These are phyloP conservation scores for Apantesis nais DNA, from an alignment of 2,888 invertebrate genomes.

Conservation along the genomic window DNA sequence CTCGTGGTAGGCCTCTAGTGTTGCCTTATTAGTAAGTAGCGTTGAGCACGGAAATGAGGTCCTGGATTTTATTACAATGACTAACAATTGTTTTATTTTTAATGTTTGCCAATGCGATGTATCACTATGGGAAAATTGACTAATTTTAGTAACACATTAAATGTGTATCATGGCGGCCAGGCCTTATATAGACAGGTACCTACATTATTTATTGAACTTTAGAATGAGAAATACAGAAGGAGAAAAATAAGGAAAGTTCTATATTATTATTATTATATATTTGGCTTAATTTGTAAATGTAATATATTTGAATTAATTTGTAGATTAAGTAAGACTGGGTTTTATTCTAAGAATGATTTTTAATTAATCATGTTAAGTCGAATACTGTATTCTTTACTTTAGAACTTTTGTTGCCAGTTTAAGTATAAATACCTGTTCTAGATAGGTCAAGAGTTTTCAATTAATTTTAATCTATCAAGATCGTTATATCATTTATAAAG, in stretches of 20 bases:
- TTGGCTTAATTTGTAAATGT: neutral
- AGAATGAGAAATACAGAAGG: neutral
- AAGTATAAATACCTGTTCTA: too few relatives aligned
- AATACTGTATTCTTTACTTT: neutral
- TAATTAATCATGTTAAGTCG: neutral
- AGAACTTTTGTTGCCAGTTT: too few relatives aligned
- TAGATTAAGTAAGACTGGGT: neutral
- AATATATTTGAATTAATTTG: neutral
- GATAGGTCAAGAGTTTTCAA: too few relatives aligned
- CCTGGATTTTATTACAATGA: neutral
- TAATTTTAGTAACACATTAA: neutral
- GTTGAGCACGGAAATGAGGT: neutral
- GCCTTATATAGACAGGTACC: neutral
- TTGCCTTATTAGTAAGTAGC: neutral
- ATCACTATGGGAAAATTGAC: neutral
- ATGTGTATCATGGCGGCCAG: neutral
- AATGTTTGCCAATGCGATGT: neutral
- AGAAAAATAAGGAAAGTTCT: neutral
- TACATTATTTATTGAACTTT: too few relatives aligned
- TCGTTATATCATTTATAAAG: neutral
- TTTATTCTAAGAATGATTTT: too few relatives aligned
- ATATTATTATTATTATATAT: neutral
- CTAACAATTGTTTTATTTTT: neutral
- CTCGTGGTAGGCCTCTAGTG: too few relatives aligned
- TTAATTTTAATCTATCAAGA: too few relatives aligned